phyloP scores from a whole-genome alignment of 2,113 vertebrate species.

The Paracanthobrama guichenoti region DNA sequence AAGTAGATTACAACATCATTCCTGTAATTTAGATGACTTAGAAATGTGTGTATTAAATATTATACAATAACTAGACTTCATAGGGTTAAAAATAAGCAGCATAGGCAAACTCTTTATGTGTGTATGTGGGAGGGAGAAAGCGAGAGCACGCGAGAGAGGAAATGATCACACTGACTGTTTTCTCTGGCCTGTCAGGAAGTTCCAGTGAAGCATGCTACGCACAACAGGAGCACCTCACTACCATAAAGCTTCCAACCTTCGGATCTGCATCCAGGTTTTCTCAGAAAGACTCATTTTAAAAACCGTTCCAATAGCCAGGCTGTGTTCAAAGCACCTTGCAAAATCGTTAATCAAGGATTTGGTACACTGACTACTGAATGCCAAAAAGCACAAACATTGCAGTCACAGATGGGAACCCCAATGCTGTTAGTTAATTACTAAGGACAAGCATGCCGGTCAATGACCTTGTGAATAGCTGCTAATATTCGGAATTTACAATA shows the following conservation, averaged over 20 bases:
- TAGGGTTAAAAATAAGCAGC: background rate
- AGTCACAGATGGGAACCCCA: background rate
- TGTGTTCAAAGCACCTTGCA: background rate
- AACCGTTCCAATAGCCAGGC: background rate
- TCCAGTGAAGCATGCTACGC: background rate
- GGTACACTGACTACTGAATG: background rate
- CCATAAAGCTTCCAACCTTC: background rate
- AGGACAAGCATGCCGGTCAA: background rate
- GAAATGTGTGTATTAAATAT: background rate
- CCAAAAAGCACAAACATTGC: background rate
- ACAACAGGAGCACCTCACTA: background rate
- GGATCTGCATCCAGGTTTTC: background rate
- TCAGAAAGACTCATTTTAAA: background rate
- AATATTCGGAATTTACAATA: background rate
- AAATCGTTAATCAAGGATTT: background rate
- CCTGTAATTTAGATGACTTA: background rate
- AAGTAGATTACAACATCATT: background rate
- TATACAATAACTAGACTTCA: background rate
- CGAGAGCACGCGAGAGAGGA: background rate
- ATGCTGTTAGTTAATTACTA: background rate
- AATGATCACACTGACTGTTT: background rate
- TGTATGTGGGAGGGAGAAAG: background rate
- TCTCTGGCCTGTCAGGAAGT: slow-evolving; percentile 1
- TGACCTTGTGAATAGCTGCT: too few relatives aligned
- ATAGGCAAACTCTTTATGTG: background rate